These are phyloP conservation scores for Rhamphomyia laevipes DNA, from an alignment of 2,888 invertebrate genomes.

Conservation along the genomic window DNA sequence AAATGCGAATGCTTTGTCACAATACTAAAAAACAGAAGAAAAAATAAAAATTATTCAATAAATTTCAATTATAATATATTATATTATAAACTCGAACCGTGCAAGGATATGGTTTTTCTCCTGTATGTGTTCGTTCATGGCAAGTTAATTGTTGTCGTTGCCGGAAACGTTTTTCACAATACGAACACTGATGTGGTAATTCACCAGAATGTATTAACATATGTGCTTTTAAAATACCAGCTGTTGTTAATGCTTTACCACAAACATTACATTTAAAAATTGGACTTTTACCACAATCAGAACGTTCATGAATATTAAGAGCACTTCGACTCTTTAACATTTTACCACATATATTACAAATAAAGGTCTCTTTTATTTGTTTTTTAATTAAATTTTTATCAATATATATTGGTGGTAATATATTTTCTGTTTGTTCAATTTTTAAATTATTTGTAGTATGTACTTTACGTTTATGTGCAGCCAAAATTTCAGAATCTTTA, in stretches of 20 bases:
- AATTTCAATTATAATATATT: too few relatives aligned
- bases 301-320: conserved; percentile 37
- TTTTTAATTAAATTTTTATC: background rate
- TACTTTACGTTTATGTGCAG: background rate
- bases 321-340: conserved; percentile 34
- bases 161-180: background rate
- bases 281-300: conserved; percentile 36
- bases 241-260: conserved; percentile 36
- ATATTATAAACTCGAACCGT: background rate
- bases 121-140: background rate
- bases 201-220: conserved; percentile 32
- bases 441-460: background rate
- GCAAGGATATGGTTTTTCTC: background rate
- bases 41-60: too few relatives aligned
- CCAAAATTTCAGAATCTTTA: background rate
- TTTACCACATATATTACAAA: conserved; percentile 34
- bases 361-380: background rate
- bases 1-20: background rate
- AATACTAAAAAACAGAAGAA: background rate
- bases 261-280: conserved; percentile 35
- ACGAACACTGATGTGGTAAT: background rate
- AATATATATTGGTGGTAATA: background rate
- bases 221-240: conserved; percentile 38
- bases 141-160: background rate
- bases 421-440: background rate